These are phyloP conservation scores for Drosophila aff. DNA, from an alignment of 1,140 invertebrate species.

Conservation along the genomic window DNA sequence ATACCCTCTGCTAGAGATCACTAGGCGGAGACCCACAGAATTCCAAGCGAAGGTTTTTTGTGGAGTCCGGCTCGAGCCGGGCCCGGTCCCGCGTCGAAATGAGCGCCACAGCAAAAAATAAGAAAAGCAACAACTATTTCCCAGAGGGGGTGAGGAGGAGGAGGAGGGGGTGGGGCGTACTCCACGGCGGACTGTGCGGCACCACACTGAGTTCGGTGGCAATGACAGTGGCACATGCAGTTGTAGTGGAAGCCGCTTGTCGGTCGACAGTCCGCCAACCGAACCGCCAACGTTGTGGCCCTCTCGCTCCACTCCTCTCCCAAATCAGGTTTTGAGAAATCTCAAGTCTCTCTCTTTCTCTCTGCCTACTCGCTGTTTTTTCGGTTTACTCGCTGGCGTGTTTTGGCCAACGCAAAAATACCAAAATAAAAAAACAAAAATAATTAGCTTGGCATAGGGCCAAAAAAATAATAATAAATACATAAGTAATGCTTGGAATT, in stretches of 20 bases:
- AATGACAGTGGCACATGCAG: constrained; percentile 85
- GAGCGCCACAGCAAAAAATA: constrained; percentile 45
- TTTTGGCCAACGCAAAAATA: constrained; percentile 77
- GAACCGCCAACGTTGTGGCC: constrained; percentile 68
- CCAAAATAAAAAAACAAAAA: constrained; percentile 49
- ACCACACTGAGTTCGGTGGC: constrained; percentile 85
- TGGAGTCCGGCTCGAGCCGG: constrained; percentile 49
- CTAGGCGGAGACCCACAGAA: constrained; percentile 42
- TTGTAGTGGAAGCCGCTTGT: constrained; percentile 82
- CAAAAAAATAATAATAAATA: constrained; percentile 15
- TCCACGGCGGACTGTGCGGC: constrained; percentile 60
- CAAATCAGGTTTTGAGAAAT: constrained; percentile 47
- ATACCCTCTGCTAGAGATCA: neutral
- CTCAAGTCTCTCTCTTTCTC: constrained; percentile 16
- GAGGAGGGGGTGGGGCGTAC: constrained; percentile 14
- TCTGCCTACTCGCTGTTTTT: constrained; percentile 55
- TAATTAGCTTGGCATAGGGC: constrained; percentile 66
- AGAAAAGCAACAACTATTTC: constrained; percentile 26
- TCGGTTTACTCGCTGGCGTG: constrained; percentile 58
- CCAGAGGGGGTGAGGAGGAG: neutral
- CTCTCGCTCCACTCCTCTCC: constrained; percentile 14
- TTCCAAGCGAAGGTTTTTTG: constrained; percentile 72
- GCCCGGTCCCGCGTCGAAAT: constrained; percentile 20
- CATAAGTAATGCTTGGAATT: constrained; percentile 35
- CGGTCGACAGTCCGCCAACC: constrained; percentile 73